Conservation (phyloP, 2,797 vertebrate species). For the Chiloscyllium punctatum region DNA sequence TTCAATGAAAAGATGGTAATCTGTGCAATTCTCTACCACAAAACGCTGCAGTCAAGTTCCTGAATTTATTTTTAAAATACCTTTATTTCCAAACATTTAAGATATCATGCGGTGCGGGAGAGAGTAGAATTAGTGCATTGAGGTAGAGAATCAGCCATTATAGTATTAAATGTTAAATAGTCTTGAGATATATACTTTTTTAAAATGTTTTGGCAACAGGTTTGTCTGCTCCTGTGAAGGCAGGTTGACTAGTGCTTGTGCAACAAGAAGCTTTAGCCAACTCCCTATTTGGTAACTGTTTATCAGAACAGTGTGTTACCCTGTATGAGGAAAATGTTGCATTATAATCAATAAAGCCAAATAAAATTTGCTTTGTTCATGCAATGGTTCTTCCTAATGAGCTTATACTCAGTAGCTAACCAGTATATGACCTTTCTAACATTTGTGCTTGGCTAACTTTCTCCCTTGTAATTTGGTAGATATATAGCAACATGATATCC, state of each 20-base stretch:
- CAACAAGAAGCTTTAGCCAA: background rate
- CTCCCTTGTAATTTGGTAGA: background rate
- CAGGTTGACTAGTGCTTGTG: background rate
- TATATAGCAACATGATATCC: background rate
- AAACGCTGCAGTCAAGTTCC: too few species aligned
- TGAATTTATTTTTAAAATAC: too few species aligned
- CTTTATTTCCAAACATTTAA: too few species aligned
- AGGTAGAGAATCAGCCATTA: too few species aligned
- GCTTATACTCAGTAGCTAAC: background rate
- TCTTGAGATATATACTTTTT: background rate
- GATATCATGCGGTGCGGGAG: too few species aligned
- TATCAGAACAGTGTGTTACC: background rate
- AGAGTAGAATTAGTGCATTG: too few species aligned
- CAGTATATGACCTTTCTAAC: background rate
- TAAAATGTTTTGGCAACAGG: background rate
- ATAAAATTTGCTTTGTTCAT: background rate
- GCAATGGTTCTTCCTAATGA: background rate
- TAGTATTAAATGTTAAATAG: too few species aligned
- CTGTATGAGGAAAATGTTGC: background rate
- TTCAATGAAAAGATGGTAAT: too few species aligned
- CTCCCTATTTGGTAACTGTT: background rate
- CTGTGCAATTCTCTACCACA: too few species aligned
- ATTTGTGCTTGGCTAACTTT: background rate
- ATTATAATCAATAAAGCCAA: background rate
- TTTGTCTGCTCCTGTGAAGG: background rate